phyloP scores from a whole-genome alignment of 1,140 invertebrate genomes.

The Nasonia giraulti region DNA sequence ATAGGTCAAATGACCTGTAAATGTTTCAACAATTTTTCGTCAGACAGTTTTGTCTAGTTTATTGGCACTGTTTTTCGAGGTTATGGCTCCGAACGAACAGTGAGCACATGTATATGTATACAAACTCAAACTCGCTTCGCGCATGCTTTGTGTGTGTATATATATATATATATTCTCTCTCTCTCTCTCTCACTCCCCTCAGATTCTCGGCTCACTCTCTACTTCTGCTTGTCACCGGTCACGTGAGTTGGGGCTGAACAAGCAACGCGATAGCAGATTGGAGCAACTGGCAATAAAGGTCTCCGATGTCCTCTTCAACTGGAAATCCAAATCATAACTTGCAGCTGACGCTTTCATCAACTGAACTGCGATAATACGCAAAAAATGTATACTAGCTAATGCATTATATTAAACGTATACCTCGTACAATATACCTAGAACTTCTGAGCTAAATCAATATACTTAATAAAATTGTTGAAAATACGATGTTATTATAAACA shows the following conservation, averaged over 20 bases:
- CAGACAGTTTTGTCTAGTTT: background rate
- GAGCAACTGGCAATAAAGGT: background rate
- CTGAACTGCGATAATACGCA: too few species aligned
- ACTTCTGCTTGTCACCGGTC: background rate
- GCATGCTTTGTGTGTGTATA: background rate
- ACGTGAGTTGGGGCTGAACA: background rate
- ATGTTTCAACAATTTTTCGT: background rate
- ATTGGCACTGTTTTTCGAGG: conserved; percentile 19
- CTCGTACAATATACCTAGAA: background rate
- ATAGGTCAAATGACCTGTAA: background rate
- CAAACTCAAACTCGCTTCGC: background rate
- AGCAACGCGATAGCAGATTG: background rate
- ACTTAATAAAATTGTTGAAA: too few species aligned
- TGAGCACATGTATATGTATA: background rate
- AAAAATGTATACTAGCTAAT: background rate
- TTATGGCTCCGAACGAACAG: conserved; percentile 2
- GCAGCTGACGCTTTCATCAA: background rate
- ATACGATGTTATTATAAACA: background rate
- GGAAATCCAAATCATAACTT: background rate
- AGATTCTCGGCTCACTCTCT: background rate
- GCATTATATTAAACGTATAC: background rate
- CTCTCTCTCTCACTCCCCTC: background rate
- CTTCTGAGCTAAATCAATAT: background rate
- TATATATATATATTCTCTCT: background rate
- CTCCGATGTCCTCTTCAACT: background rate